Base-by-base conservation (phyloP, 2,888 invertebrate genomes). In the Sarcophaga variegata region DNA sequence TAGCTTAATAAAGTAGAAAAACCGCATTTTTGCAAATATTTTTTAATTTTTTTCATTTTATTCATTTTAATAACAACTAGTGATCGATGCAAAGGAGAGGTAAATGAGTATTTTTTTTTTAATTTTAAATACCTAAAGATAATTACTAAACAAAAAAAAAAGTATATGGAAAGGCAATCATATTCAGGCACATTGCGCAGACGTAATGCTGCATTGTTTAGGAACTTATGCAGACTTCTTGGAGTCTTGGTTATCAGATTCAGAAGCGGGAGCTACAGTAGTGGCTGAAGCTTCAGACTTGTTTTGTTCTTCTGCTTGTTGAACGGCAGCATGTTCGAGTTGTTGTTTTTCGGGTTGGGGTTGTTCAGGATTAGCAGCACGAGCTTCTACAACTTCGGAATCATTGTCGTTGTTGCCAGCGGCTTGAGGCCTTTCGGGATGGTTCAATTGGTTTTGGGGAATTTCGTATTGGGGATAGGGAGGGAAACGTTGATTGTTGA, bases 341-440 rank as follows among this genome's bases (percentile, higher is more conserved):
- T 81, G 79, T 66, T 71, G 81, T 22, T 77, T 64, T 67, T 79
- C 84, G 14, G 82, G 27, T 37, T 37, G 37, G 10, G 37, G 37
- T 37, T 37, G 37, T 37, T 37, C 37, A 10, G 37, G 37, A 3
- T 67, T 25, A 37, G 83, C 91, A 12, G 91, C 86, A 11, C 92
- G 92, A 2, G 89, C 90, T 85, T 92, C 92, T 20, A 92, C 90
- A 62, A 92, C 90, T 84, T 92, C 92, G 60, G 92, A 90, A 59
- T 92, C 92, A 78, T 89, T 90, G 81, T 78, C 86, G 4, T 83
- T 81, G 11, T 76, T 83, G 4, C 60, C 63, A 62, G 63, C 49
- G 49, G 0, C 86, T 85, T 20, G 89, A 85, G 2, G 88, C 75
- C 14, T 89, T 78, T 79, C 72, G 64, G 85, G n/a, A 45, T 69